Conservation (phyloP, 2,113 vertebrate species). For the Ophiodon elongatus region DNA sequence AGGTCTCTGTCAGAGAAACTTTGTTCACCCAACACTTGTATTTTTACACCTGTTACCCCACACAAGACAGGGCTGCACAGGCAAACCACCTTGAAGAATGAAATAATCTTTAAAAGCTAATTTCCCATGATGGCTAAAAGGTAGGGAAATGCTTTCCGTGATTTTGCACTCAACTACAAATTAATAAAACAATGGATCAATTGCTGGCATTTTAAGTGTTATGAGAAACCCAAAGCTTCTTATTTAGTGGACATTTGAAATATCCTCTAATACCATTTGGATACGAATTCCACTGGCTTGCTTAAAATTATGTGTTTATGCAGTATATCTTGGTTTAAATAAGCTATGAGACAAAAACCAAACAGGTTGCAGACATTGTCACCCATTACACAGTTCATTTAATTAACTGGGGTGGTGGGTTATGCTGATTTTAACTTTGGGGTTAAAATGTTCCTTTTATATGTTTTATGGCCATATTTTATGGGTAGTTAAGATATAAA, state of each 20-base stretch:
- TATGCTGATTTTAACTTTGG: constrained; percentile 50
- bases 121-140: constrained; percentile 11
- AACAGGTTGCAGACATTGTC: constrained; percentile 26
- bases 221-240: neutral
- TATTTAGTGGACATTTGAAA: constrained; percentile 4
- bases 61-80: neutral
- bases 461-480: constrained; percentile 58
- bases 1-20: constrained; percentile 26
- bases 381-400: constrained; percentile 36
- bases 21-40: constrained; percentile 24
- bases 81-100: neutral
- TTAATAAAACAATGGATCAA: constrained; percentile 14
- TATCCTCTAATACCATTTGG: constrained; percentile 3
- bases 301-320: neutral
- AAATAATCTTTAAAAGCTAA: constrained; percentile 21
- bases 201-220: constrained; percentile 15
- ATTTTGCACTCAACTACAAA: neutral
- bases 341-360: constrained; percentile 5
- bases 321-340: neutral
- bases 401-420: constrained; percentile 56
- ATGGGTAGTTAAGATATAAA: constrained; percentile 62
- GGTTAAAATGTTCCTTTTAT: constrained; percentile 37
- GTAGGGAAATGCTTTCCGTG: neutral
- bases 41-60: constrained; percentile 6
- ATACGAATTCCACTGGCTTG: neutral